A percentile compares a stretch with the other conserved stretches of the same genome.
Evolutionary conservation across 2,113 vertebrate species (phyloP).

Genomic region (Malurus melanocephalus): DNA sequence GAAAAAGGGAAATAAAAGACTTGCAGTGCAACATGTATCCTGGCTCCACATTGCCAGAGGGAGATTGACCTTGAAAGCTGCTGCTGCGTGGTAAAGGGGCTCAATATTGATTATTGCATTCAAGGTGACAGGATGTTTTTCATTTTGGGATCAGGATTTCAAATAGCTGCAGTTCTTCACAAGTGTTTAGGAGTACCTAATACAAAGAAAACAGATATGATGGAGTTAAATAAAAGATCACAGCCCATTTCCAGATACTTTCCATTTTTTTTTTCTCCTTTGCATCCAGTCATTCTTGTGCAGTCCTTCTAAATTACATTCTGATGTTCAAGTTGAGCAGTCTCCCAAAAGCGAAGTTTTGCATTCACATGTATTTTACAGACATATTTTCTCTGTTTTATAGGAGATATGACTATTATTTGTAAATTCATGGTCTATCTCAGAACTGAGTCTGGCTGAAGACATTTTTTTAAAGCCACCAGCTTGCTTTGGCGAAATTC

Average conservation of each 20-base stretch:
- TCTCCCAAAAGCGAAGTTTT: neutral
- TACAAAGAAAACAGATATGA: neutral
- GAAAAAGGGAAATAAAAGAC: neutral
- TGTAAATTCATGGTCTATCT: slow-evolving; percentile 1
- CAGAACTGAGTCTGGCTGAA: neutral
- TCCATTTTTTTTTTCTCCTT: neutral
- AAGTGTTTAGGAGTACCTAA: neutral
- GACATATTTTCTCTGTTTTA: neutral
- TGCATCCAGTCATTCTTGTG: neutral
- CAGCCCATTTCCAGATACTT: neutral
- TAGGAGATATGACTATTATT: neutral
- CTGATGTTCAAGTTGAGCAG: neutral
- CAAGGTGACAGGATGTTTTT: neutral
- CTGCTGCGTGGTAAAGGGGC: neutral
- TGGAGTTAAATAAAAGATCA: neutral
- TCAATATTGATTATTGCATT: neutral
- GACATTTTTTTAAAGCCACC: neutral
- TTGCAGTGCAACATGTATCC: neutral
- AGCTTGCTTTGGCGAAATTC: neutral
- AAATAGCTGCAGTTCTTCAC: neutral
- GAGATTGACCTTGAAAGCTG: slow-evolving; percentile 9
- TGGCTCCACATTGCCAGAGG: neutral
- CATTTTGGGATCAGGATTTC: neutral
- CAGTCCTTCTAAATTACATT: neutral
- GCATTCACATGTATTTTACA: neutral